Evolutionary conservation across 1,140 invertebrate genomes (phyloP).

Genomic region (Dreissena polymorpha): DNA sequence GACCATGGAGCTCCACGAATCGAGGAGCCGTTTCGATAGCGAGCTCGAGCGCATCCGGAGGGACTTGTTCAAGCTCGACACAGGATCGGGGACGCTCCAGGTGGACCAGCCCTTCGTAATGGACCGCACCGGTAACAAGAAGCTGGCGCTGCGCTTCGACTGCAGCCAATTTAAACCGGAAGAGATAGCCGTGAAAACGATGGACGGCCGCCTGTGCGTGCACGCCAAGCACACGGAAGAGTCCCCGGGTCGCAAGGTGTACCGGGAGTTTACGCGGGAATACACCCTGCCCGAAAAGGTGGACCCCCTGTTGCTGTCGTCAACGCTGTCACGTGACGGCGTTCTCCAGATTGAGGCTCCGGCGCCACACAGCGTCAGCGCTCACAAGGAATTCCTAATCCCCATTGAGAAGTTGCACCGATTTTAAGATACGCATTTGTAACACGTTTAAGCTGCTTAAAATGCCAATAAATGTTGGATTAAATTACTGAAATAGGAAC

Average conservation of each 20-base stretch:
- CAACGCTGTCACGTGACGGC: slow-evolving; percentile 61
- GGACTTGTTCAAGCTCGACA: slow-evolving; percentile 4
- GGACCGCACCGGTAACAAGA: slow-evolving; percentile 31
- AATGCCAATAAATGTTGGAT: no score
- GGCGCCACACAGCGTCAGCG: slow-evolving; percentile 23
- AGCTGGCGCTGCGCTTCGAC: slow-evolving; percentile 57
- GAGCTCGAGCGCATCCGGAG: slow-evolving; percentile 26
- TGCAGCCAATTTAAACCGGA: slow-evolving; percentile 57
- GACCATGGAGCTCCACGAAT: neutral
- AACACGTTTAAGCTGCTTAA: no score
- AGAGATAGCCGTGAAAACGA: slow-evolving; percentile 56
- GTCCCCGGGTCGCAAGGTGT: slow-evolving; percentile 31
- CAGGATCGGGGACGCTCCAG: slow-evolving; percentile 3
- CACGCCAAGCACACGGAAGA: slow-evolving; percentile 54
- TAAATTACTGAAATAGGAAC: no score
- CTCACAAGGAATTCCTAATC: slow-evolving; percentile 22
- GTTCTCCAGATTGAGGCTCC: slow-evolving; percentile 64
- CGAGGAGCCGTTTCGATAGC: slow-evolving; percentile 6
- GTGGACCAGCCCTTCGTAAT: slow-evolving; percentile 35
- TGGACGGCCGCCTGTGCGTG: slow-evolving; percentile 48
- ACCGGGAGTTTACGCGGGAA: slow-evolving; percentile 60
- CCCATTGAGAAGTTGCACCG: slow-evolving; percentile 31
- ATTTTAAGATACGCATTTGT: no score
- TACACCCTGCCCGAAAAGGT: slow-evolving; percentile 60
- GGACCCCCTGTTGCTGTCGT: slow-evolving; percentile 51